Conservation (phyloP, 2,888 invertebrate genomes). For the Drosophila kambysellisi region DNA sequence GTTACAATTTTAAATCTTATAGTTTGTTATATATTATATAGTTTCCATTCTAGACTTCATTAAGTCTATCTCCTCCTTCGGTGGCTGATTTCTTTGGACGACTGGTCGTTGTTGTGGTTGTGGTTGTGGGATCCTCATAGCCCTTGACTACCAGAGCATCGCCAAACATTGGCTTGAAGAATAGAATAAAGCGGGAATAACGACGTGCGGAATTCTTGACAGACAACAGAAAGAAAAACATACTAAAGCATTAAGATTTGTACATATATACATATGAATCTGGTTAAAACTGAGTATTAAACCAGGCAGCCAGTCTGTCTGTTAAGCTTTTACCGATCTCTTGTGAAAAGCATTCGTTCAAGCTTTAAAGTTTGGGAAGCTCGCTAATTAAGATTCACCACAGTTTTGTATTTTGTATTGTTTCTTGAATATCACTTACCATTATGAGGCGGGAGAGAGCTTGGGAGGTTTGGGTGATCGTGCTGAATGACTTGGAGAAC, state of each 20-base stretch:
- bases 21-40: neutral
- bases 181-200: slow-evolving; percentile 89
- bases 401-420: neutral
- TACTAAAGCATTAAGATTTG: neutral
- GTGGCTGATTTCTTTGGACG: slow-evolving; percentile 55
- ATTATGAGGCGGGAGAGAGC: slow-evolving; percentile 87
- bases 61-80: slow-evolving; percentile 42
- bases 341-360: neutral
- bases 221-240: slow-evolving; percentile 76
- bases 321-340: neutral
- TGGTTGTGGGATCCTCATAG: slow-evolving; percentile 85
- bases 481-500: slow-evolving; percentile 87
- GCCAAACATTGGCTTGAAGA: slow-evolving; percentile 91
- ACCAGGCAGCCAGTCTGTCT: too few species aligned
- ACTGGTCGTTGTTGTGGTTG: slow-evolving; percentile 57
- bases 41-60: slow-evolving; percentile 47
- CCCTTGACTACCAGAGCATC: slow-evolving; percentile 91
- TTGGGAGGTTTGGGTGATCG: slow-evolving; percentile 87
- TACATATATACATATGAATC: neutral
- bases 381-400: neutral
- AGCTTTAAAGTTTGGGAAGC: slow-evolving; percentile 5
- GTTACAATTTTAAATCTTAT: neutral
- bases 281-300: neutral
- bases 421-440: slow-evolving; percentile 83
- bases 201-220: slow-evolving; percentile 91